Evolutionary conservation across 2,888 invertebrate genomes (phyloP).

Genomic region (Thereva nobilitata): DNA sequence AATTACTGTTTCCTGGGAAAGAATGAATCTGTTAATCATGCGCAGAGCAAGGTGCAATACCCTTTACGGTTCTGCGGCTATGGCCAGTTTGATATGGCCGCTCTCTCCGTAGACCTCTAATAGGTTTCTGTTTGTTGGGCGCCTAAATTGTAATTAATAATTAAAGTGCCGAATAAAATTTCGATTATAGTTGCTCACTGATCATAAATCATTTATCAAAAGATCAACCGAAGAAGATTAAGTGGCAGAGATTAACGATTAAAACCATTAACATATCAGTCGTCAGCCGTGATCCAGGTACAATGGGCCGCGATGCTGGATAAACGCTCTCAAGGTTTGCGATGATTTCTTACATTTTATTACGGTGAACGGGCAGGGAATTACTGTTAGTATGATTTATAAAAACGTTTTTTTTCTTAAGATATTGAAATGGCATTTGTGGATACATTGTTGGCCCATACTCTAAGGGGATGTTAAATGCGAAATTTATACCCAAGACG

Average conservation of each 20-base stretch:
- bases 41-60: not conserved
- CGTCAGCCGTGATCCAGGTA: constrained; percentile 15
- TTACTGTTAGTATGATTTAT: too few species aligned
- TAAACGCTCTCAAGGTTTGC: too few species aligned
- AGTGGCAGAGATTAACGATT: constrained; percentile 38
- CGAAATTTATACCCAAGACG: too few species aligned
- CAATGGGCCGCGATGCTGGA: constrained; percentile 4
- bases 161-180: constrained; percentile 34
- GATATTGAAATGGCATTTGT: too few species aligned
- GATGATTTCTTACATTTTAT: too few species aligned
- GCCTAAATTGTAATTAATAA: constrained; percentile 30
- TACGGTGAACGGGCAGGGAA: too few species aligned
- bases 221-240: constrained; percentile 28
- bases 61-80: constrained; percentile 7
- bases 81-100: not conserved
- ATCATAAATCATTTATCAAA: constrained; percentile 36
- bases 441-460: too few species aligned
- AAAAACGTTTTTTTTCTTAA: too few species aligned
- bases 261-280: constrained; percentile 36
- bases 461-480: too few species aligned
- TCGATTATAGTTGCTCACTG: constrained; percentile 27
- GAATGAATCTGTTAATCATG: too few species aligned
- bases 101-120: not conserved
- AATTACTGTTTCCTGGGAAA: too few species aligned
- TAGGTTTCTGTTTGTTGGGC: constrained; percentile 16